These are phyloP conservation scores for Rafetus swinhoei DNA, from an alignment of 2,113 vertebrate genomes.

Conservation along the genomic window DNA sequence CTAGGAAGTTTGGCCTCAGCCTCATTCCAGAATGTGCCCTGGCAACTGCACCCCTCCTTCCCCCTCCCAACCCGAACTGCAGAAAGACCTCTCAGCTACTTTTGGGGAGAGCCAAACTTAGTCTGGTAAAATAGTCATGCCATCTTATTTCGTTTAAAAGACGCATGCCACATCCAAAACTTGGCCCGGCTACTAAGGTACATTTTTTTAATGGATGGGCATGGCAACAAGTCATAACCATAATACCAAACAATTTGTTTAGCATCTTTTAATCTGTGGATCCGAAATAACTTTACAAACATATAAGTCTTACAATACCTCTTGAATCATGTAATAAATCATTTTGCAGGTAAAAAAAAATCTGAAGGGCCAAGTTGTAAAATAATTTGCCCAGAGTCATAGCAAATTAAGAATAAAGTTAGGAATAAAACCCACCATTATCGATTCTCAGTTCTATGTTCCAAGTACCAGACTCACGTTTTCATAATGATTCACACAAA, in stretches of 20 bases:
- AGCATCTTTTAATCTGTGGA: not conserved
- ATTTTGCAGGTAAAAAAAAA: constrained; percentile 39
- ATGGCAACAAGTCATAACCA: not conserved
- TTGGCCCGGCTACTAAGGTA: not conserved
- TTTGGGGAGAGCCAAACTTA: not conserved
- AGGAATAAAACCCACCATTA: constrained; percentile 23
- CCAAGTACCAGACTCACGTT: not conserved
- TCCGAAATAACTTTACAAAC: not conserved
- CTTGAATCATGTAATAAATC: constrained; percentile 43
- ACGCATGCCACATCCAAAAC: not conserved
- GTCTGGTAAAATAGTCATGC: not conserved
- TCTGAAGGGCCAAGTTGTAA: constrained; percentile 1
- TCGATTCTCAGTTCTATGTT: constrained; percentile 27
- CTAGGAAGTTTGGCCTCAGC: not conserved
- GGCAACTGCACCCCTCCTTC: no score
- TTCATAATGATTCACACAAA: constrained; percentile 29
- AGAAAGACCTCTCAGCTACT: not conserved
- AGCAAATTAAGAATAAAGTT: not conserved
- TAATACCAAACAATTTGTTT: not conserved
- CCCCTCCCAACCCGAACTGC: not conserved
- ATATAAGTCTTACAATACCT: not conserved
- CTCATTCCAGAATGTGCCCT: not conserved
- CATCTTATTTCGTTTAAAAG: not conserved
- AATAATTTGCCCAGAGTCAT: not conserved
- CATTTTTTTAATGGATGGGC: not conserved